Evolutionary conservation across 2,113 vertebrate genomes (phyloP).

Genomic region (Chrysochloris asiatica): DNA sequence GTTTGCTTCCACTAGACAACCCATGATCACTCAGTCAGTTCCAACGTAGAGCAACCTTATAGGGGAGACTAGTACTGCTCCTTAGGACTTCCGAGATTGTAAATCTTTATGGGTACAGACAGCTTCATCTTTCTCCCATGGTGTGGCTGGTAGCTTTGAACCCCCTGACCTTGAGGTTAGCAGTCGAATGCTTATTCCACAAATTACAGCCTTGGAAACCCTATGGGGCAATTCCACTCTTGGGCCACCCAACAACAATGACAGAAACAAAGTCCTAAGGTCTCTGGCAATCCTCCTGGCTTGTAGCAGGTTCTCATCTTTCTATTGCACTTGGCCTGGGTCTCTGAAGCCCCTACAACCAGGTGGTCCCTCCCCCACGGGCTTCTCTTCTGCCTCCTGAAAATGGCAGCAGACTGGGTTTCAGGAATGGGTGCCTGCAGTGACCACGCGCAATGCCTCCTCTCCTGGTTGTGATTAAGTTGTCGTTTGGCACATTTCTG

Average conservation of each 20-base stretch:
- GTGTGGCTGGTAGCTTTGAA: no score
- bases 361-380: background rate
- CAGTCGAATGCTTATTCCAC: no score
- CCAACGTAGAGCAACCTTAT: no score
- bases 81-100: no score
- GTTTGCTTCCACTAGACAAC: no score
- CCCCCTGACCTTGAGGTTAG: no score
- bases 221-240: background rate
- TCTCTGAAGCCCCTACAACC: background rate
- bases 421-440: background rate
- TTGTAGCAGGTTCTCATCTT: background rate
- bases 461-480: slow-evolving; percentile 71
- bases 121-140: no score
- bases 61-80: no score
- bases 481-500: slow-evolving; percentile 59
- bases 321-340: background rate
- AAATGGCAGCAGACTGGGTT: background rate
- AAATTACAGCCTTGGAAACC: background rate
- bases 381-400: background rate
- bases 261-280: no score
- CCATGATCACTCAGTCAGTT: no score
- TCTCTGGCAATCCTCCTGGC: no score
- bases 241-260: background rate
- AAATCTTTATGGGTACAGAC: no score
- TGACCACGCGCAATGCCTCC: background rate